Evolutionary conservation across 2,113 vertebrate genomes (phyloP), one percentile per base, ranked within the genome.

Genomic region (Danio rerio): DNA sequence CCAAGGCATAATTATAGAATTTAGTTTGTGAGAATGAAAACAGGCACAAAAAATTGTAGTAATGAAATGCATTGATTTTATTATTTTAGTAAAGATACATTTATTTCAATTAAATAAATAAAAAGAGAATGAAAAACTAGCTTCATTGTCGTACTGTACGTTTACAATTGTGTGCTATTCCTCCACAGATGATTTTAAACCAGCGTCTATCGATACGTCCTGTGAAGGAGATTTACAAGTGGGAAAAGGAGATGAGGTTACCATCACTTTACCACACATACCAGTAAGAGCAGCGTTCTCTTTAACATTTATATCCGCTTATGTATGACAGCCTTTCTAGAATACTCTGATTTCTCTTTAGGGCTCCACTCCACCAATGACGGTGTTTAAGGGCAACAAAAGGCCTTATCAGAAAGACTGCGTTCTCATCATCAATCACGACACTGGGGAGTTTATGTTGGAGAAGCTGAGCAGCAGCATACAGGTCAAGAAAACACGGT

Each of bases 401-500:
- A 94, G 97, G 49, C 96, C 97, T 0, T 99, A 98, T 89, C 97
- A 98, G 93, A 99, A 99, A 88, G 98, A 99, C 90, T 99, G 98
- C 66, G 98, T 99, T 63, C 96, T 99, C 79, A 97, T 99, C 88
- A 98, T 99, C 81, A 98, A 99, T 88, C 98, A 99, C 13, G 98
- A 99, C 93, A 99, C 98, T 0, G 98, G 98, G 0, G 97, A 98
- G 49, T 99, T 96, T 10, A 93, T 98, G 12, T 92, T 99, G 92
- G 98, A 99, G 89, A 99, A 99, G 85, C 96, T 99, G 74, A 98
- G 95, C 90, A 99, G 97, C 94, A 99, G 95, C 93, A 99, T 99
- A 88, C 98, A 99, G 86, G 98, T 99, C 83, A 99, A 99, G 94
- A 99, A 99, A 88, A 99, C 98, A 81, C 96, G 98, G 98, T 99